Percentiles rank a stretch among this genome's conserved stretches.
Conservation (phyloP, 92 coral and sea anemone species). For the Zoanthus sociatus region DNA sequence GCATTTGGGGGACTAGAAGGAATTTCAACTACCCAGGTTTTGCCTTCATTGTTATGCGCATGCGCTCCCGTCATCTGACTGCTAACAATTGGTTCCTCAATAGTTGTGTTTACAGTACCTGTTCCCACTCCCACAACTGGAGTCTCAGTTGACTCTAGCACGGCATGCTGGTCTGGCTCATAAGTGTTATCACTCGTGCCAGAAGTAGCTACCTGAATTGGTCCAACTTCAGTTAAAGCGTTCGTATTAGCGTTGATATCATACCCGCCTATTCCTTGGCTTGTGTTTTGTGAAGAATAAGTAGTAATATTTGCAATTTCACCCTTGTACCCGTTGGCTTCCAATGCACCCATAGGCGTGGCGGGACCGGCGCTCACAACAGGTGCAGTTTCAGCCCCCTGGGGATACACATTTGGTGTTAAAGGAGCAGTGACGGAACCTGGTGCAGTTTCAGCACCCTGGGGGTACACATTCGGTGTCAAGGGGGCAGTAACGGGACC, state of each 20-base stretch:
- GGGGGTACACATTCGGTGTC: background rate
- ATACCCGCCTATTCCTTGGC: conserved; percentile 16
- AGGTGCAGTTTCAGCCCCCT: conserved; percentile 22
- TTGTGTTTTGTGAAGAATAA: conserved; percentile 19
- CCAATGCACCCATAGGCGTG: conserved; percentile 29
- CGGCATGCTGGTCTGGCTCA: conserved; percentile 30
- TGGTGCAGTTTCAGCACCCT: conserved; percentile 6
- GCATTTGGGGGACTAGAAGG: conserved; percentile 63
- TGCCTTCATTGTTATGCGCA: conserved; percentile 1
- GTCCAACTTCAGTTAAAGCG: conserved; percentile 18
- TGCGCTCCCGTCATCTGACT: conserved; percentile 19
- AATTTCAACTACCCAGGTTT: conserved; percentile 69
- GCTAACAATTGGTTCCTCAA: conserved; percentile 21
- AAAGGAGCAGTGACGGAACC: conserved; percentile 18
- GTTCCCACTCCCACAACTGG: conserved; percentile 26
- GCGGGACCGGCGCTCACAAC: conserved; percentile 38
- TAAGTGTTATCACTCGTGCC: conserved; percentile 26
- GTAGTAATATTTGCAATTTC: conserved; percentile 10
- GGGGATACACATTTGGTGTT: background rate
- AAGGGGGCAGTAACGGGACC: conserved; percentile 12
- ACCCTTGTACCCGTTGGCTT: conserved; percentile 32
- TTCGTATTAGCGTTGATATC: conserved; percentile 36
- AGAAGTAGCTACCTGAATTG: background rate
- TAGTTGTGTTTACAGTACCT: conserved; percentile 20
- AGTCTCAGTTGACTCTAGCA: conserved; percentile 24